phyloP scores from a whole-genome alignment of 2,888 invertebrate genomes.

The Tenodera sinensis region DNA sequence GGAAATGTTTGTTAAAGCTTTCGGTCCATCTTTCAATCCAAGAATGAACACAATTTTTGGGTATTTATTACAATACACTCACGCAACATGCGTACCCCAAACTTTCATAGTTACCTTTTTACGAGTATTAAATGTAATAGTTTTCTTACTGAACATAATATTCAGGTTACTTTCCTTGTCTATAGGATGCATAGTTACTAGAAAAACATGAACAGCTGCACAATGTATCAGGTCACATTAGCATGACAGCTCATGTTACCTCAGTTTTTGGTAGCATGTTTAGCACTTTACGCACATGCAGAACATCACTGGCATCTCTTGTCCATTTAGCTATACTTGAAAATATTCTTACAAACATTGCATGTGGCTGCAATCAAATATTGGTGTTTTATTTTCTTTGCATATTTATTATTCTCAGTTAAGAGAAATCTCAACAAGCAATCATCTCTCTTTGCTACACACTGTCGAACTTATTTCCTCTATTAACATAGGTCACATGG shows the following conservation, averaged over 20 bases:
- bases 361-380: background rate
- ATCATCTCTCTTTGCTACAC: background rate
- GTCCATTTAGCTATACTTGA: background rate
- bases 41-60: background rate
- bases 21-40: background rate
- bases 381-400: background rate
- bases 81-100: constrained; percentile 24
- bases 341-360: background rate
- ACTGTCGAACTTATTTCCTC: background rate
- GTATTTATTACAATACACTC: background rate
- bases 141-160: background rate
- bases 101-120: constrained; percentile 9
- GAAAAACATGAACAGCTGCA: background rate
- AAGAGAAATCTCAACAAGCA: background rate
- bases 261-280: background rate
- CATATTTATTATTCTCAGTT: background rate
- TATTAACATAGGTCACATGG: background rate
- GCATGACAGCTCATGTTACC: background rate
- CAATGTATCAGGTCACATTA: background rate
- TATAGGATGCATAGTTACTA: background rate
- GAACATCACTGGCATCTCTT: background rate
- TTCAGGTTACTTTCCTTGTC: background rate
- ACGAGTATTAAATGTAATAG: background rate
- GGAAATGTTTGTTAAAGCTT: constrained; percentile 22
- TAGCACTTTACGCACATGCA: background rate